Conservation (phyloP, 2,888 invertebrate genomes). For the Hofmannophila pseudospretella region DNA sequence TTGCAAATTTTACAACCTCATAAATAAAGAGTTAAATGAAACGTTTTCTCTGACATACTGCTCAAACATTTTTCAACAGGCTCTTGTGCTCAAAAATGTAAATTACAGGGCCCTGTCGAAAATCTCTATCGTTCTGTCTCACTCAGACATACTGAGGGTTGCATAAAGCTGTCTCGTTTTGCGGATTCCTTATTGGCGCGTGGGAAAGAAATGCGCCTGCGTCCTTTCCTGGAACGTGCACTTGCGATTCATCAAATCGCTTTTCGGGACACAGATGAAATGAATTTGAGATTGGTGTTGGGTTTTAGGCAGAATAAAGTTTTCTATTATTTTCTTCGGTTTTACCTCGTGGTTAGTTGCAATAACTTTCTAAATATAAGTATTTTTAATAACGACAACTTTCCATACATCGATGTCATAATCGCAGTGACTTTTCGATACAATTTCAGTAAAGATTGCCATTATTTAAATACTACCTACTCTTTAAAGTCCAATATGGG, state of each 20-base stretch:
- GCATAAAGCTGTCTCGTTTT: conserved; percentile 32
- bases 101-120: conserved; percentile 31
- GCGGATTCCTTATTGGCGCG: conserved; percentile 52
- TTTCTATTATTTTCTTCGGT: too few species aligned
- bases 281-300: background rate
- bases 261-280: conserved; percentile 24
- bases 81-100: conserved; percentile 43
- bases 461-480: too few species aligned
- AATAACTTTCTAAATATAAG: too few species aligned
- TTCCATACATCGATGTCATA: too few species aligned
- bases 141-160: conserved; percentile 19
- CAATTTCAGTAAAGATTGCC: too few species aligned
- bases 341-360: too few species aligned
- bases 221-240: conserved; percentile 59
- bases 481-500: too few species aligned
- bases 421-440: too few species aligned
- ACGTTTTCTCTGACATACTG: conserved; percentile 14
- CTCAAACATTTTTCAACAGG: conserved; percentile 24
- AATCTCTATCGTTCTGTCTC: conserved; percentile 17
- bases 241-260: conserved; percentile 60
- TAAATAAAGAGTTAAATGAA: conserved; percentile 19
- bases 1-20: background rate
- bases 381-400: too few species aligned
- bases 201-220: conserved; percentile 63
- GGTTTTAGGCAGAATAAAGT: too few species aligned